phyloP scores from a whole-genome alignment of 2,113 vertebrate genomes.

The Bos javanicus region DNA sequence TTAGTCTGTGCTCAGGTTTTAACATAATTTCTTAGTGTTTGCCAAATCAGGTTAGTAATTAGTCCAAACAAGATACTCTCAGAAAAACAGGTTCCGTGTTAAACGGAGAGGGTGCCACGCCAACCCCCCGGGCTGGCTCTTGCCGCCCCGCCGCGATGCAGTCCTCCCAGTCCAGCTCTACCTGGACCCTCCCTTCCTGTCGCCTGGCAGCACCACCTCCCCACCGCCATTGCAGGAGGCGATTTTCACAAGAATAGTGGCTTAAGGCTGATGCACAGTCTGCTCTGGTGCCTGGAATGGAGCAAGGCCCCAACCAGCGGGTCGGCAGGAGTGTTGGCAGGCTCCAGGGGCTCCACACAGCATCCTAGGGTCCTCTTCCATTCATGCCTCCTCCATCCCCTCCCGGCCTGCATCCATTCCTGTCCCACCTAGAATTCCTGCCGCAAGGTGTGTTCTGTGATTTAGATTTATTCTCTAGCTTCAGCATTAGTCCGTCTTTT shows the following conservation, averaged over 20 bases:
- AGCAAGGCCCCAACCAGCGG: neutral
- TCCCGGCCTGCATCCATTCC: neutral
- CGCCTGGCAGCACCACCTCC: neutral
- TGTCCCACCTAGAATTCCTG: neutral
- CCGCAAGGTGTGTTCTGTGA: neutral
- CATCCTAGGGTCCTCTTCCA: neutral
- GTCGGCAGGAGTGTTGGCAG: neutral
- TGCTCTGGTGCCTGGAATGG: neutral
- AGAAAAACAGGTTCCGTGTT: neutral
- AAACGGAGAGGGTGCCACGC: neutral
- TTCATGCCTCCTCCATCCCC: neutral
- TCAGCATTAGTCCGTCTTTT: neutral
- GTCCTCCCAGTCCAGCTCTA: neutral
- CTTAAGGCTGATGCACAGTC: neutral
- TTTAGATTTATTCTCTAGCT: neutral
- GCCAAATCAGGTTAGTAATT: neutral
- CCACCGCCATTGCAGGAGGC: neutral
- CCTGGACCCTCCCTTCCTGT: neutral
- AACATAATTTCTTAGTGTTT: neutral
- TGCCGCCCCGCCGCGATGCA: rapidly evolving
- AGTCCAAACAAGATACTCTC: neutral
- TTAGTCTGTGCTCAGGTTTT: neutral
- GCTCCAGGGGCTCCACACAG: neutral
- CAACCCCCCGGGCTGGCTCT: neutral
- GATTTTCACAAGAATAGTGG: neutral